A percentile compares a stretch with the other conserved stretches of the same genome.
phyloP scores from a whole-genome alignment of 2,888 invertebrate species.

The Plutella xylostella region DNA sequence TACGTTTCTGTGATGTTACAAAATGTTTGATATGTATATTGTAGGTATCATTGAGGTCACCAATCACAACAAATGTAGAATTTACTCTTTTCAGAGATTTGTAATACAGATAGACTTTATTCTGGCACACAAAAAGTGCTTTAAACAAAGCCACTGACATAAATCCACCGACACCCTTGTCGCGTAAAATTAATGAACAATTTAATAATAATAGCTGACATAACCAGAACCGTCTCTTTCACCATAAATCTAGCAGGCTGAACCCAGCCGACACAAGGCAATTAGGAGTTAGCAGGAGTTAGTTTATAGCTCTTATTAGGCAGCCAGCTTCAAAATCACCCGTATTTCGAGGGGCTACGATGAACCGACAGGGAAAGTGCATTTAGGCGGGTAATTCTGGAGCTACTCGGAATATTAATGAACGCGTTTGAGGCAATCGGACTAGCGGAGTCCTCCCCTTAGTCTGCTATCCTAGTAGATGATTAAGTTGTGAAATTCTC shows the following conservation, averaged over 20 bases:
- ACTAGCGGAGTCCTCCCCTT: conserved; percentile 18
- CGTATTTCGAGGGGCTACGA: conserved; percentile 31
- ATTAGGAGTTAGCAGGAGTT: conserved; percentile 41
- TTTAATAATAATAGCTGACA: conserved; percentile 11
- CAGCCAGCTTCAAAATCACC: conserved; percentile 28
- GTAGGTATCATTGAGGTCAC: too few relatives aligned
- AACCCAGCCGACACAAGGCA: conserved; percentile 41
- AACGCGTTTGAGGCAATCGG: conserved; percentile 24
- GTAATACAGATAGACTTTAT: too few relatives aligned
- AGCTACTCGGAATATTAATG: conserved; percentile 54
- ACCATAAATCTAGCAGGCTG: conserved; percentile 41
- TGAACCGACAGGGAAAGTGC: conserved; percentile 49
- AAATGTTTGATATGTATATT: too few relatives aligned
- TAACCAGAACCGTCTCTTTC: conserved; percentile 19
- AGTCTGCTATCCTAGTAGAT: conserved; percentile 17
- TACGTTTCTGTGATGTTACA: too few relatives aligned
- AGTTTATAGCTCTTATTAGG: conserved; percentile 31
- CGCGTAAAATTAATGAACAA: conserved; percentile 12
- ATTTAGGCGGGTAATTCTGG: conserved; percentile 42
- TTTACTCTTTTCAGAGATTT: too few relatives aligned
- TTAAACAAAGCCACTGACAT: too few relatives aligned
- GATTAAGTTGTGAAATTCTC: too few relatives aligned
- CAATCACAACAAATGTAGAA: too few relatives aligned
- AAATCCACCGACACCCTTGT: neutral
- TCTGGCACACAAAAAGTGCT: too few relatives aligned